Evolutionary conservation across 2,888 invertebrate genomes (phyloP).

Genomic region (Anoplius nigerrimus): DNA sequence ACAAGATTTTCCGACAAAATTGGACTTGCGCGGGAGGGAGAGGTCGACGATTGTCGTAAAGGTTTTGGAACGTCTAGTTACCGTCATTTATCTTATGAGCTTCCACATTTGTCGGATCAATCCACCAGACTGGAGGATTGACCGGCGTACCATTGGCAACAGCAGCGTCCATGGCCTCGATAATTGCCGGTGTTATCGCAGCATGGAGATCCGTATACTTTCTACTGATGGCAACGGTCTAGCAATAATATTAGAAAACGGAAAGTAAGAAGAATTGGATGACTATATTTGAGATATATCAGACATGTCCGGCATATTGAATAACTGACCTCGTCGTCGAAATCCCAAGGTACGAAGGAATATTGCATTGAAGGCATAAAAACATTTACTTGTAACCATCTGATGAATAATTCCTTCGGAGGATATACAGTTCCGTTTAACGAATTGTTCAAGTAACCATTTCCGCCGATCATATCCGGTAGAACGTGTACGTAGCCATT

Average conservation of each 20-base stretch:
- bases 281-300: not conserved
- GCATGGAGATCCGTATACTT: conserved; percentile 82
- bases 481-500: conserved; percentile 81
- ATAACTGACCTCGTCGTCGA: conserved; percentile 76
- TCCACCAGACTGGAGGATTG: conserved; percentile 91
- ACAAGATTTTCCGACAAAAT: too few relatives aligned
- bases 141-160: conserved; percentile 82
- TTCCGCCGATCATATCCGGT: conserved; percentile 88
- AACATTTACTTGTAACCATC: conserved; percentile 87
- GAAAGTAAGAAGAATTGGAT: conserved; percentile 58
- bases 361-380: conserved; percentile 89
- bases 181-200: conserved; percentile 78
- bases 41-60: too few relatives aligned
- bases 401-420: conserved; percentile 81
- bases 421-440: conserved; percentile 72
- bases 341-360: conserved; percentile 88
- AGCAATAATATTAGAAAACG: not conserved
- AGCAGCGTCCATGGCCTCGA: conserved; percentile 79
- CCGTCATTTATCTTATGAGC: conserved; percentile 77
- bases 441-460: conserved; percentile 78
- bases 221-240: conserved; percentile 81
- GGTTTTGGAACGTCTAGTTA: too few relatives aligned
- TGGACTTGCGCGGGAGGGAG: too few relatives aligned
- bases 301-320: too few relatives aligned
- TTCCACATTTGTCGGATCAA: conserved; percentile 81